These are phyloP conservation scores for Drosophila maculinotata DNA, from an alignment of 2,888 invertebrate species.

Conservation along the genomic window DNA sequence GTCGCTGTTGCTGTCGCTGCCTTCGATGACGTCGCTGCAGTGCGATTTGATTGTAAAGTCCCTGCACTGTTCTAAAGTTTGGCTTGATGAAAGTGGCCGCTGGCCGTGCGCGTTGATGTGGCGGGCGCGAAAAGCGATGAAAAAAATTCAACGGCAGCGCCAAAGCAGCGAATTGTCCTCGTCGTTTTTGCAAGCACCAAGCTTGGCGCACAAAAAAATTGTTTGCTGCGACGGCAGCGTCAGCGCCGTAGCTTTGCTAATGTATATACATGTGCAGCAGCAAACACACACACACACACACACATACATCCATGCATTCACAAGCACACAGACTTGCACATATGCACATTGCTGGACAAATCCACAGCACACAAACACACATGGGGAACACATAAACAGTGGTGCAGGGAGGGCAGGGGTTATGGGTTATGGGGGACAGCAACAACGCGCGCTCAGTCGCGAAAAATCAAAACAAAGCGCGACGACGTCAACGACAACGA, in stretches of 20 bases:
- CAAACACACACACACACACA: conserved; percentile 28
- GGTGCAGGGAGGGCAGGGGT: conserved; percentile 6
- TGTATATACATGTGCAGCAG: conserved; percentile 60
- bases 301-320: conserved; percentile 34
- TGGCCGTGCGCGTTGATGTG: conserved; percentile 61
- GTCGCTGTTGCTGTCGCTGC: conserved; percentile 63
- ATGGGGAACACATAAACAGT: conserved; percentile 31
- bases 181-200: conserved; percentile 75
- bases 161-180: conserved; percentile 70
- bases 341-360: conserved; percentile 71
- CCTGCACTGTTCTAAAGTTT: conserved; percentile 24
- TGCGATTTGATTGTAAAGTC: conserved; percentile 67
- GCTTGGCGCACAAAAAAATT: conserved; percentile 67
- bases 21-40: conserved; percentile 66
- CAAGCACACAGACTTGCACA: conserved; percentile 45
- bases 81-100: conserved; percentile 72
- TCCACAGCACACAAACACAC: conserved; percentile 50
- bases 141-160: conserved; percentile 53
- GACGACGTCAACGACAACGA: conserved; percentile 51
- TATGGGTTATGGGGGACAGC: conserved; percentile 54
- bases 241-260: conserved; percentile 69
- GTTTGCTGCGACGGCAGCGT: conserved; percentile 52
- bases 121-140: conserved; percentile 59
- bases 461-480: conserved; percentile 82
- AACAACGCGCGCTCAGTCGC: conserved; percentile 69